Evolutionary conservation across 2,113 vertebrate genomes (phyloP).

Genomic region (Oncorhynchus keta): DNA sequence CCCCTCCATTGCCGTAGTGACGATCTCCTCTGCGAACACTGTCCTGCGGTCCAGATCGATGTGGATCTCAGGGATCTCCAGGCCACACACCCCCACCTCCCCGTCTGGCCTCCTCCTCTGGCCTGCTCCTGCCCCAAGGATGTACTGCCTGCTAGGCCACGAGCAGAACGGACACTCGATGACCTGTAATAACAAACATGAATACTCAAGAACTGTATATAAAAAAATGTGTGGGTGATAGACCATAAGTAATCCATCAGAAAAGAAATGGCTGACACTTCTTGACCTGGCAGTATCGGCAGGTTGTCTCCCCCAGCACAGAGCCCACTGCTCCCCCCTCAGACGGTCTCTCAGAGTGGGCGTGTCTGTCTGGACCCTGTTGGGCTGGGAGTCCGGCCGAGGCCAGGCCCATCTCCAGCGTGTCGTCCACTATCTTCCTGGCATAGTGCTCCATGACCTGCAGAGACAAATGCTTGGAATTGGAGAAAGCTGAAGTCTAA

Average conservation of each 20-base stretch:
- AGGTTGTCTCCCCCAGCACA: conserved; percentile 71
- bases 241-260: too few species aligned
- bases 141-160: conserved; percentile 47
- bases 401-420: conserved; percentile 82
- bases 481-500: too few species aligned
- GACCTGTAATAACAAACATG: conserved; percentile 43
- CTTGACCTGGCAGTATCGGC: conserved; percentile 78
- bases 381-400: conserved; percentile 66
- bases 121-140: conserved; percentile 45
- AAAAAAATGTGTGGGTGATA: too few species aligned
- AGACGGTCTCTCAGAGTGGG: conserved; percentile 71
- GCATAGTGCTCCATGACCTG: conserved; percentile 89
- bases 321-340: conserved; percentile 3
- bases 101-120: conserved; percentile 56
- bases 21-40: conserved; percentile 82
- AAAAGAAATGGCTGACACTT: too few species aligned
- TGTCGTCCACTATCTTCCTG: conserved; percentile 85
- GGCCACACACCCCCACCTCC: conserved; percentile 64
- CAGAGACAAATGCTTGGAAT: conserved; percentile 1
- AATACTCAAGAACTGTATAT: too few species aligned
- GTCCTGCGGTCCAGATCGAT: conserved; percentile 85
- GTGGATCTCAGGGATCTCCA: conserved; percentile 90
- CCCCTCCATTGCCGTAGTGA: conserved; percentile 77
- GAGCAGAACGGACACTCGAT: conserved; percentile 77
- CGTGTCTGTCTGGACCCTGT: conserved; percentile 65